These are phyloP conservation scores for Mormyrus iriodes DNA, from an alignment of 2,113 vertebrate species.

Conservation along the genomic window DNA sequence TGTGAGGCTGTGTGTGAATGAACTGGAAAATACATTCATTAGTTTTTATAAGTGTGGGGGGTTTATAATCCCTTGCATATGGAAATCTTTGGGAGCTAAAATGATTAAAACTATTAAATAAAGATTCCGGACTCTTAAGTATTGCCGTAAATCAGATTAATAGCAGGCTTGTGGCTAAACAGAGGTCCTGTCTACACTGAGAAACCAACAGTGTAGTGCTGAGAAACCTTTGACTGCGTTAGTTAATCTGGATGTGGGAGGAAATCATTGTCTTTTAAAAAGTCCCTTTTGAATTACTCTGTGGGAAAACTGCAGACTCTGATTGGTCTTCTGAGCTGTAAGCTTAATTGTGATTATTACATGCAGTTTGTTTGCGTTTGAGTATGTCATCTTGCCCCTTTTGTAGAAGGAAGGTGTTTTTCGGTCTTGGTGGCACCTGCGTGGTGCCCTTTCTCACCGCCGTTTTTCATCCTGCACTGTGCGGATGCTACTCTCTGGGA, in stretches of 20 bases:
- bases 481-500: background rate
- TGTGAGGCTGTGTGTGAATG: background rate
- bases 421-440: background rate
- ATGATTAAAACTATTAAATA: background rate
- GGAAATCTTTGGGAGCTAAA: background rate
- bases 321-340: background rate
- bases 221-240: background rate
- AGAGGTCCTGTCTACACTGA: background rate
- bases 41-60: background rate
- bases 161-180: background rate
- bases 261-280: background rate
- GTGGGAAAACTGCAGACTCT: background rate
- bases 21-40: background rate
- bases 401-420: background rate
- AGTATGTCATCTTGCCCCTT: background rate
- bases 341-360: background rate
- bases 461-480: background rate
- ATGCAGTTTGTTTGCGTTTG: background rate
- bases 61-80: background rate
- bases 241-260: background rate
- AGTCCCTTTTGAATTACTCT: background rate
- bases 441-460: background rate
- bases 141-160: background rate
- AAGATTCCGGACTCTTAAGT: background rate
- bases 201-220: background rate